Conservation (phyloP, 2,113 vertebrate species). For the Apeltes quadracus region DNA sequence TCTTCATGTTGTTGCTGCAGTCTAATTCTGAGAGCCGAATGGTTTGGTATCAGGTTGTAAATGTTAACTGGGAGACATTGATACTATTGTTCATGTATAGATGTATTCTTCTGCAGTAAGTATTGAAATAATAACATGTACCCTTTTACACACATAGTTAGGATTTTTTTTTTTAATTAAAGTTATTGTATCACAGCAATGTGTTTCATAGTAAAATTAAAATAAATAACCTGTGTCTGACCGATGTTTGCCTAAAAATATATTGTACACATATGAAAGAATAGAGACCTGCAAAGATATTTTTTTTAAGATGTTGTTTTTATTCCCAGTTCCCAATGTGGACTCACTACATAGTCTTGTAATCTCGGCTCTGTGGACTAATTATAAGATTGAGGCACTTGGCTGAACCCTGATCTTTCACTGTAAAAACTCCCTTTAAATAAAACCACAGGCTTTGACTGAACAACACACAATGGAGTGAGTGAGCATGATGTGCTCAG, state of each 20-base stretch:
- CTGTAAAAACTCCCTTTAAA: constrained; percentile 2
- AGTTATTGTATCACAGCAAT: not conserved
- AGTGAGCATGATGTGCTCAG: not conserved
- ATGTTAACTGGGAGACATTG: constrained; percentile 7
- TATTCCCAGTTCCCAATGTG: constrained; percentile 17
- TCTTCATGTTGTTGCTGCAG: constrained; percentile 11
- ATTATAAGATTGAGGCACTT: constrained; percentile 15
- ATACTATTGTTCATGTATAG: constrained; percentile 13
- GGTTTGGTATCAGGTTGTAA: constrained; percentile 9
- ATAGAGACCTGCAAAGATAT: constrained; percentile 1
- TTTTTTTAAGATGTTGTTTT: constrained; percentile 2
- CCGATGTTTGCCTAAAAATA: not conserved
- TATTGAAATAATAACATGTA: not conserved
- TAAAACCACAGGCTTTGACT: not conserved
- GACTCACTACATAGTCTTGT: constrained; percentile 15
- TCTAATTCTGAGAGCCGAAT: constrained; percentile 39
- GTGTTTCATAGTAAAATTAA: not conserved
- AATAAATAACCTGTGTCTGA: not conserved
- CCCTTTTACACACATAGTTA: not conserved
- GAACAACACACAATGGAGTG: not conserved
- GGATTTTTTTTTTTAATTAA: not conserved
- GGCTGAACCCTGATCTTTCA: constrained; percentile 8
- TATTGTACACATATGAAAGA: not conserved
- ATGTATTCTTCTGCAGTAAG: not conserved
- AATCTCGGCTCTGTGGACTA: constrained; percentile 14